phyloP scores from a whole-genome alignment of 2,888 invertebrate species.

The Erannis defoliaria region DNA sequence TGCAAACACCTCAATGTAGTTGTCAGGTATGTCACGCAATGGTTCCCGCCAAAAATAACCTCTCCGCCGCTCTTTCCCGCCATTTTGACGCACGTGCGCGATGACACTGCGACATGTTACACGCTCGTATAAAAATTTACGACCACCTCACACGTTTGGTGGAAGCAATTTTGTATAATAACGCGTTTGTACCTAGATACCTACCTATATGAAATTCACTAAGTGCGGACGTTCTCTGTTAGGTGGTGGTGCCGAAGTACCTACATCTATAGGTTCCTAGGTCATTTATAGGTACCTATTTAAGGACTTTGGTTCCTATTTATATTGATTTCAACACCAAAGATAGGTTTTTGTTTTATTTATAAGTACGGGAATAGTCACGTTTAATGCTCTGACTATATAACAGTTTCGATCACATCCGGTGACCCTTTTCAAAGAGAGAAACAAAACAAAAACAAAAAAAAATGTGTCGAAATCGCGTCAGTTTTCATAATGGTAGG shows the following conservation, averaged over 20 bases:
- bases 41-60: slow-evolving; percentile 66
- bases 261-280: slow-evolving; percentile 1
- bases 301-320: too few species aligned
- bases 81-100: slow-evolving; percentile 56
- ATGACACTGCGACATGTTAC: slow-evolving; percentile 66
- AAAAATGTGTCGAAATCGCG: too few species aligned
- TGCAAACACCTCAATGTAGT: slow-evolving; percentile 56
- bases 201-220: slow-evolving; percentile 9
- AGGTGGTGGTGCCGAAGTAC: neutral
- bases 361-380: too few species aligned
- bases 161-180: slow-evolving; percentile 47
- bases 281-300: too few species aligned
- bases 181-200: slow-evolving; percentile 37
- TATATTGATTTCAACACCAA: too few species aligned
- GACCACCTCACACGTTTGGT: slow-evolving; percentile 65
- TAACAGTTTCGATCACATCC: too few species aligned
- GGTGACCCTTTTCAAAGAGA: too few species aligned
- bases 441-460: too few species aligned
- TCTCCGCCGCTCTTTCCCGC: slow-evolving; percentile 54
- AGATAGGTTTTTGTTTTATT: too few species aligned
- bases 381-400: too few species aligned
- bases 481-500: too few species aligned
- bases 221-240: neutral
- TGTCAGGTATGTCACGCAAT: slow-evolving; percentile 70
- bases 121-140: slow-evolving; percentile 76